Evolutionary conservation across 2,888 invertebrate species (phyloP), one percentile per base, ranked within the genome.

Genomic region (Leptinotarsa rubiginosa): DNA sequence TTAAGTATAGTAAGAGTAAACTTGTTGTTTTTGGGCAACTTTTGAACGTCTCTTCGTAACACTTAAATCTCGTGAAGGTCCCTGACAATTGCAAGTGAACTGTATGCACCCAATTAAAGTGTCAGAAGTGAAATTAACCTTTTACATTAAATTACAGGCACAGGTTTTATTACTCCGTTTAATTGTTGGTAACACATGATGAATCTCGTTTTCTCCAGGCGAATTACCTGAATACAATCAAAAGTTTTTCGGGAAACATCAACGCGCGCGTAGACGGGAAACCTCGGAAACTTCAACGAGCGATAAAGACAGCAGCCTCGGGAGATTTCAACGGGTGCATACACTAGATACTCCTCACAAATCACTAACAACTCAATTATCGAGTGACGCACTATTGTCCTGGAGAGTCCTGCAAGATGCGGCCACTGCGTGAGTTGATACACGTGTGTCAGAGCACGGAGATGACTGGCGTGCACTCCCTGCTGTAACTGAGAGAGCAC

Each of bases 401-500:
- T 56, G 69, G 13, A 31, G 62, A 54, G 54, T 25, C 56, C 31
- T 52, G 52, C 54, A 20, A 68, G 31, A 56, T 68, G 68, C 31
- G 56, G 25, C 56, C 13, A 20, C 71, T 65, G 65, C 75, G 75
- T 75, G 69, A 70, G 69, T 62, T 68, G 65, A 71, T 65, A 74
- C 82, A 81, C 82, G 82, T 82, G 81, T 75, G 79, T 75, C 69
- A 72, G 78, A 79, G 78, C 80, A 80, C 79, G 77, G 72, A 77
- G 75, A 77, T 77, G 77, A 79, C 76, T 76, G 74, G 74, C 81
- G 81, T 85, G 82, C 84, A 83, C 82, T 84, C 84, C 82, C 83
- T 80, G 78, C 84, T 82, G 83, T 83, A 84, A 81, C 84, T 84
- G 82, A 83, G 82, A 81, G 83, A 81, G 83, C 83, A 86, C 86